Evolutionary conservation across 2,888 invertebrate genomes (phyloP).

Genomic region (Rhagonycha lutea): DNA sequence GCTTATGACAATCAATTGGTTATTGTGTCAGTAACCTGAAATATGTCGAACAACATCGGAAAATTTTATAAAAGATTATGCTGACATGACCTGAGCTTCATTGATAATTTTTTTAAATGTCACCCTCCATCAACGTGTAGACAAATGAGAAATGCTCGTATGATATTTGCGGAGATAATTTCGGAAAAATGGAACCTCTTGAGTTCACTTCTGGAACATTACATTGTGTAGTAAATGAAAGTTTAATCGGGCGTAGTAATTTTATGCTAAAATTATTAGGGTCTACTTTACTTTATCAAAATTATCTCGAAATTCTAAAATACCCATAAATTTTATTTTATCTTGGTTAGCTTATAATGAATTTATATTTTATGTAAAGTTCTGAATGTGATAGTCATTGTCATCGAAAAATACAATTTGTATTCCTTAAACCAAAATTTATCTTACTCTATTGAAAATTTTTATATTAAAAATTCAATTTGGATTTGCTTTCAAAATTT

Average conservation of each 20-base stretch:
- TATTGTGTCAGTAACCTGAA: background rate
- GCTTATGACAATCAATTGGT: background rate
- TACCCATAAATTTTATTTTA: background rate
- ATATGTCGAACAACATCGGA: background rate
- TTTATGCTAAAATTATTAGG: conserved; percentile 3
- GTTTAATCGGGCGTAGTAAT: conserved; percentile 1
- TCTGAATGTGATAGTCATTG: background rate
- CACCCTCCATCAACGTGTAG: too few relatives aligned
- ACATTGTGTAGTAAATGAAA: background rate
- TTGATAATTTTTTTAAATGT: background rate
- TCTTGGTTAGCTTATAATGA: background rate
- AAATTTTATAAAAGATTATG: background rate
- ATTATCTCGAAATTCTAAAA: background rate
- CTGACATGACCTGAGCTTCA: background rate
- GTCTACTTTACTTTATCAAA: conserved; percentile 1
- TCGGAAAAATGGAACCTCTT: background rate
- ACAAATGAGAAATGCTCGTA: background rate
- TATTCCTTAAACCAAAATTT: background rate
- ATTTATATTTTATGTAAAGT: background rate
- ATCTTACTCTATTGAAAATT: background rate
- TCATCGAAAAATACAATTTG: background rate
- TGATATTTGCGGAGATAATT: background rate
- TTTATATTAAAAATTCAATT: background rate
- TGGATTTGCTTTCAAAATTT: background rate
- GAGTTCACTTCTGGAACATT: background rate